These are phyloP conservation scores for Brachionus rubens DNA, from an alignment of 1,140 invertebrate species.

Conservation along the genomic window DNA sequence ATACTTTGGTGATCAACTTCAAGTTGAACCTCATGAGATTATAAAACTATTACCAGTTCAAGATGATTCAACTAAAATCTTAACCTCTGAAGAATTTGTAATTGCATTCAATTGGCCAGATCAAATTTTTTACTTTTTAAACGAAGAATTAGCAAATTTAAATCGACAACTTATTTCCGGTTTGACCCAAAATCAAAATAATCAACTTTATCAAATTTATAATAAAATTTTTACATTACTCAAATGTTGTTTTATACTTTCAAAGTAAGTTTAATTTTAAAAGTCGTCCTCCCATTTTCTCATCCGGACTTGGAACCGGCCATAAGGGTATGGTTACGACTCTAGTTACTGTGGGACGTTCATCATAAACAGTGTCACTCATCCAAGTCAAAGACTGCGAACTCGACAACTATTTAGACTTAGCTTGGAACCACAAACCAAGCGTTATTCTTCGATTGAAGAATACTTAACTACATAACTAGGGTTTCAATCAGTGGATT, in stretches of 20 bases:
- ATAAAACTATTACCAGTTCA: background rate
- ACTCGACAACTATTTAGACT: no score
- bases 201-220: background rate
- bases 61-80: background rate
- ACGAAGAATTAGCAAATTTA: slow-evolving; percentile 8
- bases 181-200: background rate
- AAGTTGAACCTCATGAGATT: background rate
- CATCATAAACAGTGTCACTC: no score
- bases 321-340: no score
- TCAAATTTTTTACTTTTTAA: slow-evolving; percentile 4
- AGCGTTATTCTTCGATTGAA: no score
- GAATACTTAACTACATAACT: no score
- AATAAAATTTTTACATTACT: background rate
- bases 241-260: background rate
- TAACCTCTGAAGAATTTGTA: background rate
- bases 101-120: background rate
- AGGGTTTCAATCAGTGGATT: no score
- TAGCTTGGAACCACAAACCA: no score
- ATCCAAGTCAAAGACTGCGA: no score
- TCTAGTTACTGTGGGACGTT: no score
- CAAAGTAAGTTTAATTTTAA: background rate
- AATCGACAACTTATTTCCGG: background rate
- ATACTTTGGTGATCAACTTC: background rate
- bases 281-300: no score
- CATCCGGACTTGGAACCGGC: no score